Conservation (phyloP, 2,113 vertebrate genomes). For the Halcyon senegalensis region DNA sequence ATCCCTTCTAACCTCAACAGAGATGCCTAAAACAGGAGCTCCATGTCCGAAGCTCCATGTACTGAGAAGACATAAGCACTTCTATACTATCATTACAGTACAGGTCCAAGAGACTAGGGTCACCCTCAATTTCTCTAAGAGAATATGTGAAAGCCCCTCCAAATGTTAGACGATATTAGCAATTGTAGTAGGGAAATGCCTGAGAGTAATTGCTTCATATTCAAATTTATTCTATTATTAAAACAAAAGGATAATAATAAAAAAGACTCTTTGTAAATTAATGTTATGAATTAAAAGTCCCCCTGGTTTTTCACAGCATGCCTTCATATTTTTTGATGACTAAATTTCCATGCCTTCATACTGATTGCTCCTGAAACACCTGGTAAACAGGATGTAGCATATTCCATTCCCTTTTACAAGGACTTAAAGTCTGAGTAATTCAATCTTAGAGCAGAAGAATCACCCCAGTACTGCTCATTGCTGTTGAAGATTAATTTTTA, state of each 20-base stretch:
- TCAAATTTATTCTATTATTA: not conserved
- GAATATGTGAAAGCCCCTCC: not conserved
- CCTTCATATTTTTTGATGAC: not conserved
- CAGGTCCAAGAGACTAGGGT: not conserved
- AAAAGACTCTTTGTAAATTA: not conserved
- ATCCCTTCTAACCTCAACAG: not conserved
- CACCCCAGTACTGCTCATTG: not conserved
- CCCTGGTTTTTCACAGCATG: constrained; percentile 10
- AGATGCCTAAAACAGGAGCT: not conserved
- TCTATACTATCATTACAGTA: not conserved
- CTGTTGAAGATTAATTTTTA: constrained; percentile 64
- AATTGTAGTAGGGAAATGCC: not conserved
- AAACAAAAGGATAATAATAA: not conserved
- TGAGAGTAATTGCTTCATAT: not conserved
- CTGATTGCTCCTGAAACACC: constrained; percentile 25
- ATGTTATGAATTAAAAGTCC: constrained; percentile 1
- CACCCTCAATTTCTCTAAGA: not conserved
- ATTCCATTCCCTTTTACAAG: not conserved
- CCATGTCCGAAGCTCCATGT: not conserved
- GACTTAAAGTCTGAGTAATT: constrained; percentile 33
- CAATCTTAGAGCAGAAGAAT: constrained; percentile 38
- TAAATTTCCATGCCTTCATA: not conserved
- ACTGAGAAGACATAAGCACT: not conserved
- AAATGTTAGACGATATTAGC: not conserved
- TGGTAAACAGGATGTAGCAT: constrained; percentile 46